Evolutionary conservation across 1,140 invertebrate genomes (phyloP).

Genomic region (Pinna nobilis): DNA sequence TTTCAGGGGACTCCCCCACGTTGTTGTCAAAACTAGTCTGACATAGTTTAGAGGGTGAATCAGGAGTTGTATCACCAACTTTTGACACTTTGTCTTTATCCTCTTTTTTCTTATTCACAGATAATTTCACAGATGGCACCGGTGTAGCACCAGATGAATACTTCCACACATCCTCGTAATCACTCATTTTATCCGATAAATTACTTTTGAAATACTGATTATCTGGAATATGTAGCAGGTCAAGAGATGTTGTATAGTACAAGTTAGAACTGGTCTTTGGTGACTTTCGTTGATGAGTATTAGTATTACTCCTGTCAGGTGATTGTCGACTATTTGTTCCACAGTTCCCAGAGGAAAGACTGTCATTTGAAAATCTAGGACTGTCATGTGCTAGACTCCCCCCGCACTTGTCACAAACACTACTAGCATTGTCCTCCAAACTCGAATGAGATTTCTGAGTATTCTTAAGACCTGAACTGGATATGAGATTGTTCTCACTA

Average conservation of each 20-base stretch:
- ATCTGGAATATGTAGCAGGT: constrained; percentile 59
- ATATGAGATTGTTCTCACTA: not conserved
- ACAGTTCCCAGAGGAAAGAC: constrained; percentile 9
- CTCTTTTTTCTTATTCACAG: not conserved
- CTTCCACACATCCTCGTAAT: constrained; percentile 96
- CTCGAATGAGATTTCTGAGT: not conserved
- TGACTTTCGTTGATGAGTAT: constrained; percentile 30
- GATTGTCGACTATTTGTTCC: constrained; percentile 32
- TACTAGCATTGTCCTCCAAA: constrained; percentile 2
- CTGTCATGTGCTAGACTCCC: no score
- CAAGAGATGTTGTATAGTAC: constrained; percentile 70
- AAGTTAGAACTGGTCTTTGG: constrained; percentile 65
- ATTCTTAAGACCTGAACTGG: not conserved
- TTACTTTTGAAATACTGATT: constrained; percentile 87
- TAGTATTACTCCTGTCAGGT: constrained; percentile 4
- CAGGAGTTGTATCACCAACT: not conserved
- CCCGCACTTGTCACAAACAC: not conserved
- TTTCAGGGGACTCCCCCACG: not conserved
- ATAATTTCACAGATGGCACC: constrained; percentile 17
- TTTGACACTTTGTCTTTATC: not conserved
- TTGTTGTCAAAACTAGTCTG: not conserved
- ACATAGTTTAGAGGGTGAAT: no score
- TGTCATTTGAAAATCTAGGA: not conserved
- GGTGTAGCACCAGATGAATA: constrained; percentile 41
- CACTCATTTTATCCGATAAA: constrained; percentile 92